phyloP scores from a whole-genome alignment of 2,797 vertebrate species.

The Parambassis ranga region DNA sequence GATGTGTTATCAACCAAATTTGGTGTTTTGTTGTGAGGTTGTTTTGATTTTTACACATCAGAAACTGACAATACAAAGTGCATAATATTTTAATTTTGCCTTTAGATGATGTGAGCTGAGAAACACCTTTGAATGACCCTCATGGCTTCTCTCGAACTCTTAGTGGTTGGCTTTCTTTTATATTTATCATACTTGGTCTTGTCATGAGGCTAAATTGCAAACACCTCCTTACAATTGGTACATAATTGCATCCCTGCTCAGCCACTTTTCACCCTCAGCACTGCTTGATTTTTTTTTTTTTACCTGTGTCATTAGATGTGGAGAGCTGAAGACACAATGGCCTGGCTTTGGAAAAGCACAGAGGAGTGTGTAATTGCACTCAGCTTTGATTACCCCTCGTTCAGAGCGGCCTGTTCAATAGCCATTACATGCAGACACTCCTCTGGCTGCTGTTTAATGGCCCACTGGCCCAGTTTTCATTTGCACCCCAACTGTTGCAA shows the following conservation, averaged over 20 bases:
- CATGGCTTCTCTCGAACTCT: neutral
- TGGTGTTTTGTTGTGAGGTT: too few relatives aligned
- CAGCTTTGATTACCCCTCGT: conserved; percentile 77
- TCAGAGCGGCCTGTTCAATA: conserved; percentile 74
- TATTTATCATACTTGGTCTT: conserved; percentile 49
- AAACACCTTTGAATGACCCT: neutral
- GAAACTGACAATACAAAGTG: too few relatives aligned
- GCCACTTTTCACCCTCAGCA: conserved; percentile 40
- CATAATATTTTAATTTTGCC: too few relatives aligned
- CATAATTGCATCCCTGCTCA: conserved; percentile 65
- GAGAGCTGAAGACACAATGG: conserved; percentile 71
- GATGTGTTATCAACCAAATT: too few relatives aligned
- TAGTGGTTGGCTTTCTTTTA: conserved; percentile 1
- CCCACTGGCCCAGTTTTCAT: conserved; percentile 45
- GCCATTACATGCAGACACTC: conserved; percentile 75
- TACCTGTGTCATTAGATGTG: conserved; percentile 75
- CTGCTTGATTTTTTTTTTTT: conserved; percentile 53
- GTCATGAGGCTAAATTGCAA: conserved; percentile 53
- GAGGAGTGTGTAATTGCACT: conserved; percentile 77
- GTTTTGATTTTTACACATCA: too few relatives aligned
- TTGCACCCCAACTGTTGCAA: conserved; percentile 36
- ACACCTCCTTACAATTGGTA: conserved; percentile 45
- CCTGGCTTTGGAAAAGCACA: conserved; percentile 56
- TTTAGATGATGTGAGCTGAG: too few relatives aligned
- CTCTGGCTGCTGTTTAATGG: conserved; percentile 61